Conservation (phyloP, 2,888 invertebrate species). For the Ennomos fuscantarius region DNA sequence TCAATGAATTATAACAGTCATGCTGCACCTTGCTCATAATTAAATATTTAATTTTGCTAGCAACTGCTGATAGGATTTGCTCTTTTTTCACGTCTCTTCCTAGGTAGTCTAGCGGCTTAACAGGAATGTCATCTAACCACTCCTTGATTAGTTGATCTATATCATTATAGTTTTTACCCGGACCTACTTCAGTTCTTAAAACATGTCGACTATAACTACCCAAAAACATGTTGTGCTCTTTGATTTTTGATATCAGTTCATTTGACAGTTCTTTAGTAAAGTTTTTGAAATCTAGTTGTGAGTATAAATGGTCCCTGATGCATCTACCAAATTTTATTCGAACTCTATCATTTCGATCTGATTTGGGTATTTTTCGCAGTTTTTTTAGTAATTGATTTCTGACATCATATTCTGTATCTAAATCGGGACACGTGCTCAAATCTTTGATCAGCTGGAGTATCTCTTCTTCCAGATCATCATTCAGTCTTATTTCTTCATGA, state of each 20-base stretch:
- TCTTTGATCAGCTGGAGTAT: constrained; percentile 48
- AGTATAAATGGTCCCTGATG: constrained; percentile 27
- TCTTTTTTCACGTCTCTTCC: constrained; percentile 41
- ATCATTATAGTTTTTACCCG: constrained; percentile 11
- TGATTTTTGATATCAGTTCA: constrained; percentile 33
- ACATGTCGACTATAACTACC: constrained; percentile 22
- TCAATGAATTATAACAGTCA: constrained; percentile 38
- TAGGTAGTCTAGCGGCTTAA: constrained; percentile 42
- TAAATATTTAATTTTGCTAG: constrained; percentile 44
- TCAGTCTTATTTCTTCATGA: constrained; percentile 49
- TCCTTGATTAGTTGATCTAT: constrained; percentile 48
- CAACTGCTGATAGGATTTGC: constrained; percentile 40
- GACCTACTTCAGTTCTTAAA: constrained; percentile 35
- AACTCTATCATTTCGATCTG: constrained; percentile 21
- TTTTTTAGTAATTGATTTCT: constrained; percentile 39
- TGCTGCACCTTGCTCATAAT: constrained; percentile 38
- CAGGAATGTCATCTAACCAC: constrained; percentile 52
- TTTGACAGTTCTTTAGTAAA: constrained; percentile 31
- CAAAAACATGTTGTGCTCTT: constrained; percentile 26
- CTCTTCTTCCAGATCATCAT: constrained; percentile 41
- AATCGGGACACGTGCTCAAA: constrained; percentile 35
- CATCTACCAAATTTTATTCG: constrained; percentile 28
- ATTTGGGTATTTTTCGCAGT: constrained; percentile 29
- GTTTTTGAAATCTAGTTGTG: constrained; percentile 28
- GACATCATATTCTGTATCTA: constrained; percentile 35